These are phyloP conservation scores for Andricus quercusramuli DNA, from an alignment of 2,888 invertebrate genomes.

Conservation along the genomic window DNA sequence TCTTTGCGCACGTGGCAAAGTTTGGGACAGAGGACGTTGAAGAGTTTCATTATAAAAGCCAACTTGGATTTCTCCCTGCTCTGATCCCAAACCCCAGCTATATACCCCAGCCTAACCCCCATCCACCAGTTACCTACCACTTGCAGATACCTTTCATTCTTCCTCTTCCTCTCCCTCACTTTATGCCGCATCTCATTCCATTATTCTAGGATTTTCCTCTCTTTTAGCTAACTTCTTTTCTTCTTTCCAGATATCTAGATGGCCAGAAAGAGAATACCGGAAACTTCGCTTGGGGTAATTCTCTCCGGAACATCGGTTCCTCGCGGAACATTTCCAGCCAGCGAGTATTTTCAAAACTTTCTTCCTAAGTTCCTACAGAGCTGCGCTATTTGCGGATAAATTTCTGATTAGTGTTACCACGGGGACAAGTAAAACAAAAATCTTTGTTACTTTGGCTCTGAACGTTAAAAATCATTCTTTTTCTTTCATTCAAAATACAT, in stretches of 20 bases:
- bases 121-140: slow-evolving; percentile 45
- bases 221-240: background rate
- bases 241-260: background rate
- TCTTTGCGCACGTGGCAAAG: slow-evolving; percentile 62
- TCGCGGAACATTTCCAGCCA: slow-evolving; percentile 49
- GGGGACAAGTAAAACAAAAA: background rate
- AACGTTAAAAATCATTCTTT: too few relatives aligned
- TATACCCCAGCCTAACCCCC: background rate
- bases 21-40: slow-evolving; percentile 51
- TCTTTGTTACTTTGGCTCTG: too few relatives aligned
- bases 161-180: slow-evolving; percentile 34
- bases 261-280: background rate
- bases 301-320: slow-evolving; percentile 48
- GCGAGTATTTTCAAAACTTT: slow-evolving; percentile 50
- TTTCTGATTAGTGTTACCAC: background rate
- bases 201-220: background rate
- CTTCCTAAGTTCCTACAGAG: background rate
- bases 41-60: slow-evolving; percentile 66
- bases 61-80: slow-evolving; percentile 57
- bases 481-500: too few relatives aligned
- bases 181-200: slow-evolving; percentile 30
- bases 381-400: background rate
- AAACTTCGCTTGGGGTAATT: slow-evolving; percentile 4
- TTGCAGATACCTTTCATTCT: slow-evolving; percentile 45
- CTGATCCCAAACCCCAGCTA: slow-evolving; percentile 31